Evolutionary conservation across 2,797 vertebrate species (phyloP), one percentile per base, ranked within the genome.

Genomic region (Lepilemur septentrionalis): DNA sequence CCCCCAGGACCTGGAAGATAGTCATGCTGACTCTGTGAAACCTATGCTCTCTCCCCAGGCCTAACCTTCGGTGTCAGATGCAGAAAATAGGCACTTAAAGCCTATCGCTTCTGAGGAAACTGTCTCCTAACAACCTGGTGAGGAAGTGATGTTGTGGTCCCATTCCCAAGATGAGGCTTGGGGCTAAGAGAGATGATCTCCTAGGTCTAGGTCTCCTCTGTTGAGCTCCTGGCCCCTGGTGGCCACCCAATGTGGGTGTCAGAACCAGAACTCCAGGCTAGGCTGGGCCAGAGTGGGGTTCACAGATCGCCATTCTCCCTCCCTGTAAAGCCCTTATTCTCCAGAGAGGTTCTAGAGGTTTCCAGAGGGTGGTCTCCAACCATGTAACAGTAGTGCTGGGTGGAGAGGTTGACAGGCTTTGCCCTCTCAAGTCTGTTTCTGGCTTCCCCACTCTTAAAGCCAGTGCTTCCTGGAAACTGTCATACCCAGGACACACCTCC

Each of bases 1-100:
- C 38, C 8, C 11, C 12, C 41, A 48, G 41, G 32, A 30, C 50
- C 59, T 3, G 0, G 23, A 13, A 6, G 46, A 59, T 3, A 20
- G n/a, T 48, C n/a, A 4, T 46, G 52, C 65, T 55, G 65, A 86
- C 41, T 89, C 23, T 85, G 30, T 32, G n/a, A 89, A 88, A 73
- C 32, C 57, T 3, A 0, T 10, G 13, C n/a, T 91, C 86, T 89
- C 67, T 89, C 32, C 55, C 35, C 7, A 38, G 46, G 38, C n/a
- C 46, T 70, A 76, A 48, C 43, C 28, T 94, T 91, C 91, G 75
- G 55, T 76, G 23, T 30, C 69, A 82, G 48, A 30, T 63, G 76
- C 32, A 89, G 79, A 87, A 94, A 89, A 73, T 41, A 22, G 23
- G 46, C 57, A n/a, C 0, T 3, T 5, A 88, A 35, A 46, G 25